These are phyloP conservation scores for Athalia rosae DNA, from an alignment of 2,888 invertebrate genomes.

Conservation along the genomic window DNA sequence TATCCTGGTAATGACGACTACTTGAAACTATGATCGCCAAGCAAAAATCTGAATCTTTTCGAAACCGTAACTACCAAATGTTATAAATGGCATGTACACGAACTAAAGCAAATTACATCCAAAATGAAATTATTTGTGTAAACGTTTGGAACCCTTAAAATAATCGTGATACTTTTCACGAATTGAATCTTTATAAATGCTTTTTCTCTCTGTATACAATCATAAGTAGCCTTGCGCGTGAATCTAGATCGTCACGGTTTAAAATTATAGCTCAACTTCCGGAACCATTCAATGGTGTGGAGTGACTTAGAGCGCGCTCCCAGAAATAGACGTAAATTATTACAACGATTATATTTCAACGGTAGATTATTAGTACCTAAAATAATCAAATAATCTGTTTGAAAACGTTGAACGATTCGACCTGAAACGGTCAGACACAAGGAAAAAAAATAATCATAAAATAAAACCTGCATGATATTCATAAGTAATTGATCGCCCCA, in stretches of 20 bases:
- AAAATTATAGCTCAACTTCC: constrained; percentile 35
- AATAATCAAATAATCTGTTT: no score
- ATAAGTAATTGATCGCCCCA: no score
- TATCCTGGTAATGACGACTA: no score
- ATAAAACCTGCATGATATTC: no score
- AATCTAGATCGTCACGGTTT: constrained; percentile 36
- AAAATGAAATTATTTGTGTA: background rate
- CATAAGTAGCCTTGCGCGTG: constrained; percentile 9
- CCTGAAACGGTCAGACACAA: no score
- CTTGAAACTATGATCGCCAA: no score
- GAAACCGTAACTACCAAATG: background rate
- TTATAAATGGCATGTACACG: background rate
- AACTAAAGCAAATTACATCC: background rate
- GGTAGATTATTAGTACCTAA: background rate
- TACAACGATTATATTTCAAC: background rate
- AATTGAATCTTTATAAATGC: background rate
- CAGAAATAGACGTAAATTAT: background rate
- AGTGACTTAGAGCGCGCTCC: background rate
- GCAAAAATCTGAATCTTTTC: no score
- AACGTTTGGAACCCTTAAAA: background rate
- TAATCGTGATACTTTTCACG: constrained; percentile 5
- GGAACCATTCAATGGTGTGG: constrained; percentile 20
- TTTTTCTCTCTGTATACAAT: constrained; percentile 13
- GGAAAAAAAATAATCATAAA: no score
- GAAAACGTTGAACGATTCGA: no score